phyloP scores from a whole-genome alignment of 2,797 vertebrate species.

The Pristis pectinata region DNA sequence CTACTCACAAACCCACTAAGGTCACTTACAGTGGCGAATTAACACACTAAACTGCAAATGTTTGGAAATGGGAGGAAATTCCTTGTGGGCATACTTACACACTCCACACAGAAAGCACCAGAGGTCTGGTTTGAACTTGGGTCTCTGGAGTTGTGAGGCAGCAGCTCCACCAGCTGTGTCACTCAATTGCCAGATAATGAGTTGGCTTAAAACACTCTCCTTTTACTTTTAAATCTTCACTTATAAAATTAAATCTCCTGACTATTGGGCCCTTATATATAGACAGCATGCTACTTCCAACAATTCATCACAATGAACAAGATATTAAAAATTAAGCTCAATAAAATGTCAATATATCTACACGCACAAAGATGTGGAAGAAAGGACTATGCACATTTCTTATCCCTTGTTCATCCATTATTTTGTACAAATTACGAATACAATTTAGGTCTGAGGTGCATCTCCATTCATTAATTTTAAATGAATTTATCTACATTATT shows the following conservation, averaged over 20 bases:
- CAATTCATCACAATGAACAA: not conserved
- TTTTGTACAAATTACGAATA: not conserved
- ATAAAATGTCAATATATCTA: too few relatives aligned
- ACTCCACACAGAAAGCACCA: too few relatives aligned
- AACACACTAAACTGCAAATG: too few relatives aligned
- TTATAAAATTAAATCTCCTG: not conserved
- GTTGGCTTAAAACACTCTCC: not conserved
- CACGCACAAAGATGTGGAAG: not conserved
- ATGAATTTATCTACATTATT: not conserved
- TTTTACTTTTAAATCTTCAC: not conserved
- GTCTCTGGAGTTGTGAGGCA: too few relatives aligned
- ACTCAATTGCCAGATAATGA: not conserved
- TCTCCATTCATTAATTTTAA: not conserved
- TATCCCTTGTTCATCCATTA: not conserved
- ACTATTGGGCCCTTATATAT: not conserved
- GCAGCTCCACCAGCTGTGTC: too few relatives aligned
- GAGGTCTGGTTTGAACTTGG: too few relatives aligned
- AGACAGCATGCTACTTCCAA: not conserved
- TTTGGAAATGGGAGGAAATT: too few relatives aligned
- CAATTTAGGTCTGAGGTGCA: not conserved
- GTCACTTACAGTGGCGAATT: too few relatives aligned
- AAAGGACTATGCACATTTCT: not conserved
- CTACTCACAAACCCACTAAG: too few relatives aligned
- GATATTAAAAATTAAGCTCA: too few relatives aligned
- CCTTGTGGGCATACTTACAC: too few relatives aligned